Percentiles rank a stretch among this genome's conserved stretches.
phyloP scores from a whole-genome alignment of 1,140 invertebrate genomes.

The Drosophila biarmipes region DNA sequence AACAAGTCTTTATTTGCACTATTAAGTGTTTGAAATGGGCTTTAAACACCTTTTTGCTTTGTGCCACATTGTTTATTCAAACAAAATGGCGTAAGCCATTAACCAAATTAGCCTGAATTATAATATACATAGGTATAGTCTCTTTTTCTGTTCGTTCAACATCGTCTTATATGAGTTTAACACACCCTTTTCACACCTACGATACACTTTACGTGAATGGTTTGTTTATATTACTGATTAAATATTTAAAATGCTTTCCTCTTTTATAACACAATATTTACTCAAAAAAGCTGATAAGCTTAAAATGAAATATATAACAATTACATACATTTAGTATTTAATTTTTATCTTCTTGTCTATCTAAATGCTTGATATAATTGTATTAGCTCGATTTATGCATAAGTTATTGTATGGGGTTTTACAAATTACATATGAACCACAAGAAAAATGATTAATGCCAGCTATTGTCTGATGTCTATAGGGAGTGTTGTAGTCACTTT shows the following conservation, averaged over 20 bases:
- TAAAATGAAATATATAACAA: no score
- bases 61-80: neutral
- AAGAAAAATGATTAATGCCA: neutral
- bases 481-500: neutral
- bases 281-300: no score
- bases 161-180: neutral
- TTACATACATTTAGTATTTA: no score
- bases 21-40: slow-evolving; percentile 1
- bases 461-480: neutral
- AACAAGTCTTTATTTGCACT: neutral
- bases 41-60: neutral
- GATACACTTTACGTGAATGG: neutral
- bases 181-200: slow-evolving; percentile 2
- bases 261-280: no score
- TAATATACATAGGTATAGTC: neutral
- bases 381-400: no score
- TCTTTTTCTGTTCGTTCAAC: neutral
- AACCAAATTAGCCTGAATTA: neutral
- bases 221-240: neutral
- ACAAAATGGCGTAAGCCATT: neutral
- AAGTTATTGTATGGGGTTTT: neutral
- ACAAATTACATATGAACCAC: neutral
- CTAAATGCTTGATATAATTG: no score
- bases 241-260: neutral
- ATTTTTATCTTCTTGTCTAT: no score